Evolutionary conservation across 1,140 invertebrate species (phyloP).

Genomic region (Musca domestica): DNA sequence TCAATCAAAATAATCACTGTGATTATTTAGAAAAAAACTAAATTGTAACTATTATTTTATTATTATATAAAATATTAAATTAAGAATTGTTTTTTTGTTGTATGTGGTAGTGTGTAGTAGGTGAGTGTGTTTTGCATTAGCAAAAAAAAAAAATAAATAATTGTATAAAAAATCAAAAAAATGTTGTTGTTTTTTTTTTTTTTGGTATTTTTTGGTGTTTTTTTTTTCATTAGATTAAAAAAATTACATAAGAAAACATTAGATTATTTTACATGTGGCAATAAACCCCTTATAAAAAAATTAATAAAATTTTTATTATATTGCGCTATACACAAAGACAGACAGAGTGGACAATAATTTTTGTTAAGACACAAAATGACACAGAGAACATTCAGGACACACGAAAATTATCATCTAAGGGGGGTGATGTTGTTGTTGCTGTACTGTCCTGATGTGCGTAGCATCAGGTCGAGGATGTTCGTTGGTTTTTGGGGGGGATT

Average conservation of each 20-base stretch:
- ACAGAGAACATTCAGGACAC: slow-evolving; percentile 12
- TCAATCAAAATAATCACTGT: not conserved
- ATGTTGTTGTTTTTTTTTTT: slow-evolving; percentile 7
- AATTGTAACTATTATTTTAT: slow-evolving; percentile 19
- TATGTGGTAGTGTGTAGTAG: not conserved
- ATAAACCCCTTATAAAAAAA: slow-evolving; percentile 27
- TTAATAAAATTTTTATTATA: slow-evolving; percentile 17
- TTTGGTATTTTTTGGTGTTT: slow-evolving; percentile 11
- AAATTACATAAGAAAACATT: slow-evolving; percentile 30
- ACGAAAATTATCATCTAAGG: slow-evolving; percentile 16
- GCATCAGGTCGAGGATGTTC: not conserved
- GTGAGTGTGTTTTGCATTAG: not conserved
- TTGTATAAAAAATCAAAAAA: slow-evolving; percentile 2
- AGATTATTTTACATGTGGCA: slow-evolving; percentile 30
- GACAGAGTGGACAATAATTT: slow-evolving; percentile 8
- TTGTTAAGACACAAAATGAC: slow-evolving; percentile 24
- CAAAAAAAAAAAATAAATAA: too few relatives aligned
- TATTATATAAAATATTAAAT: not conserved
- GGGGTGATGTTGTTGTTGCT: slow-evolving; percentile 7
- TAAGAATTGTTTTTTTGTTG: too few relatives aligned
- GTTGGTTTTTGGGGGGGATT: slow-evolving; percentile 10
- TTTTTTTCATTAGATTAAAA: slow-evolving; percentile 21
- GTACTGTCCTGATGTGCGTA: slow-evolving; percentile 5
- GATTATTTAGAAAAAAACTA: not conserved
- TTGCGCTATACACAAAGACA: slow-evolving; percentile 11